These are phyloP conservation scores for Mormoops blainvillei DNA, from an alignment of 2,113 vertebrate genomes.

Conservation along the genomic window DNA sequence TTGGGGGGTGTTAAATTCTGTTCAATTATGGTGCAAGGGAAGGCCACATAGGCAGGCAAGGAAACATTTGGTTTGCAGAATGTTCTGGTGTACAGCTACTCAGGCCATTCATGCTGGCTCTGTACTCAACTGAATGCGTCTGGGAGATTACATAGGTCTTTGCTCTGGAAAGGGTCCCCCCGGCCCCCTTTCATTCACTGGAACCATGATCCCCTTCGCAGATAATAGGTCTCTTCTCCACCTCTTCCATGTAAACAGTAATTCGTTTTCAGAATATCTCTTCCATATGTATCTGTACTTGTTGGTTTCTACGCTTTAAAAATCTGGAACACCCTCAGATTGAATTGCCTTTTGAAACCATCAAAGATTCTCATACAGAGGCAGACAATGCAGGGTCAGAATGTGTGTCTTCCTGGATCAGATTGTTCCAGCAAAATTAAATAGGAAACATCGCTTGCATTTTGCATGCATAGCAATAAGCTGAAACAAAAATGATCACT, in stretches of 20 bases:
- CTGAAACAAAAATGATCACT: background rate
- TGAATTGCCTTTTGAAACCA: slow-evolving; percentile 44
- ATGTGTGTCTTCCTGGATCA: background rate
- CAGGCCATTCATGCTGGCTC: background rate
- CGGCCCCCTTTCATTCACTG: background rate
- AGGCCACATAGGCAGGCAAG: too few relatives aligned
- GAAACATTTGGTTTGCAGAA: background rate
- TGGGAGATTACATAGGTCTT: background rate
- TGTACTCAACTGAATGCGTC: background rate
- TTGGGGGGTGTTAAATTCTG: background rate
- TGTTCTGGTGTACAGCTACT: background rate
- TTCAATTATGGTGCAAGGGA: background rate
- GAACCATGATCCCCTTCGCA: background rate
- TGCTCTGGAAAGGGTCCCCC: background rate
- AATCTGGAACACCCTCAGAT: background rate
- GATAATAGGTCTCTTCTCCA: background rate
- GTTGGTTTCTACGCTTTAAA: background rate
- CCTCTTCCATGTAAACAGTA: background rate
- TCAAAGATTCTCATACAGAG: slow-evolving; percentile 19
- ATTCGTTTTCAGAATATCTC: background rate
- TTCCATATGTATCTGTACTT: background rate
- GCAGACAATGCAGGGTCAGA: background rate
- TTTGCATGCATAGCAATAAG: slow-evolving; percentile 39
- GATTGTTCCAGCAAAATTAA: background rate
- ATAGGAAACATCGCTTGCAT: background rate